Conservation (phyloP, 2,888 invertebrate genomes). For the Phalangium opilio region DNA sequence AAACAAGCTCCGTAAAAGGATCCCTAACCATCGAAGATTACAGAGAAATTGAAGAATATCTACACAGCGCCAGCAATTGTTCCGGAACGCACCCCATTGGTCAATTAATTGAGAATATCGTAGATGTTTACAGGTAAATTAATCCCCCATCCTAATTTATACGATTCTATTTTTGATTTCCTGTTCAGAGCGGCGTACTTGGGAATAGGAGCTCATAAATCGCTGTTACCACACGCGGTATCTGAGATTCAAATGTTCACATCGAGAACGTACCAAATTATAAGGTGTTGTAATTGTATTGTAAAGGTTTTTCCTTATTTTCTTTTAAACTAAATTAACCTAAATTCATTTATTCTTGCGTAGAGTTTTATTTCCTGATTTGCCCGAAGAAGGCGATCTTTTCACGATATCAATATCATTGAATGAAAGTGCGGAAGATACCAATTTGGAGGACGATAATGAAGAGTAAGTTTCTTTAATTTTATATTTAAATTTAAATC, state of each 20-base stretch:
- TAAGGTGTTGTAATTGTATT: too few species aligned
- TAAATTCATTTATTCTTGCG: too few species aligned
- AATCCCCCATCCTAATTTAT: too few species aligned
- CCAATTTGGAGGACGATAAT: background rate
- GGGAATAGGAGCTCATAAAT: conserved; percentile 57
- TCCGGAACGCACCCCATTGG: conserved; percentile 52
- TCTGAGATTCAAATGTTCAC: conserved; percentile 54
- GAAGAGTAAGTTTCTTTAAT: too few species aligned
- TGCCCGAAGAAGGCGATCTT: conserved; percentile 48
- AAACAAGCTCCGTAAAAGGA: conserved; percentile 42
- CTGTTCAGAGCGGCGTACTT: conserved; percentile 52
- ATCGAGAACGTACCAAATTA: conserved; percentile 26
- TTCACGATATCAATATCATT: conserved; percentile 31
- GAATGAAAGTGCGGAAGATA: background rate
- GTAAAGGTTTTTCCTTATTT: too few species aligned
- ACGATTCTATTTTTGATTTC: background rate
- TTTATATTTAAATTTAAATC: too few species aligned
- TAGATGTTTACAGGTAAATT: conserved; percentile 44
- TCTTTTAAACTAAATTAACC: background rate
- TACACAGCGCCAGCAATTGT: conserved; percentile 56
- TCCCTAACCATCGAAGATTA: conserved; percentile 42
- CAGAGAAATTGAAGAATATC: conserved; percentile 46
- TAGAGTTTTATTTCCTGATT: conserved; percentile 60
- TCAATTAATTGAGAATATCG: conserved; percentile 50
- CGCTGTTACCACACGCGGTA: conserved; percentile 66